Percentiles rank a stretch among this genome's conserved stretches.
Evolutionary conservation across 2,113 vertebrate genomes (phyloP).

Genomic region (Saccopteryx leptura): DNA sequence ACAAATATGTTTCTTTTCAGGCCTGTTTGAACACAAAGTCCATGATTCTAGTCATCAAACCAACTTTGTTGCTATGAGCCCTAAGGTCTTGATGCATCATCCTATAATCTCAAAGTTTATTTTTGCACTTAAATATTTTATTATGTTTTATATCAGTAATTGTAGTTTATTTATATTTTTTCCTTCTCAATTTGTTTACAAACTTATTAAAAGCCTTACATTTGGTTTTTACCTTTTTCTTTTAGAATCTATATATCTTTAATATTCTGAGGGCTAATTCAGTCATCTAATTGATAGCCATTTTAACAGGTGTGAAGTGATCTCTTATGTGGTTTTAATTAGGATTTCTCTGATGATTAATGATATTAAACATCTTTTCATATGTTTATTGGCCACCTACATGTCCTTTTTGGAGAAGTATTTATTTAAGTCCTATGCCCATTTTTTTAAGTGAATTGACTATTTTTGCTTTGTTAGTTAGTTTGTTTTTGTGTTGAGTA

Average conservation of each 20-base stretch:
- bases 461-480: not conserved
- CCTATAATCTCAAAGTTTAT: not conserved
- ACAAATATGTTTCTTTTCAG: not conserved
- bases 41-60: not conserved
- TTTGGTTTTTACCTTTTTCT: not conserved
- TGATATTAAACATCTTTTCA: not conserved
- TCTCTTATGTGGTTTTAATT: not conserved
- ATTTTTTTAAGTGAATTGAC: not conserved
- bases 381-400: not conserved
- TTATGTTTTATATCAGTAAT: not conserved
- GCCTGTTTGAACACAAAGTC: not conserved
- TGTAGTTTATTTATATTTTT: not conserved
- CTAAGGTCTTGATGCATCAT: not conserved
- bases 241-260: slow-evolving; percentile 10
- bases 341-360: not conserved
- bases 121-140: not conserved
- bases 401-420: not conserved
- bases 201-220: not conserved
- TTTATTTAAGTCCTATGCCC: not conserved
- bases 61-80: not conserved
- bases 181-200: not conserved
- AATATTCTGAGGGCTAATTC: not conserved
- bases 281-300: not conserved
- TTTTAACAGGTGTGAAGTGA: not conserved
- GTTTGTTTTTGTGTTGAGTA: not conserved